phyloP scores from a whole-genome alignment of 2,797 vertebrate genomes.

The Galaxias olidus region DNA sequence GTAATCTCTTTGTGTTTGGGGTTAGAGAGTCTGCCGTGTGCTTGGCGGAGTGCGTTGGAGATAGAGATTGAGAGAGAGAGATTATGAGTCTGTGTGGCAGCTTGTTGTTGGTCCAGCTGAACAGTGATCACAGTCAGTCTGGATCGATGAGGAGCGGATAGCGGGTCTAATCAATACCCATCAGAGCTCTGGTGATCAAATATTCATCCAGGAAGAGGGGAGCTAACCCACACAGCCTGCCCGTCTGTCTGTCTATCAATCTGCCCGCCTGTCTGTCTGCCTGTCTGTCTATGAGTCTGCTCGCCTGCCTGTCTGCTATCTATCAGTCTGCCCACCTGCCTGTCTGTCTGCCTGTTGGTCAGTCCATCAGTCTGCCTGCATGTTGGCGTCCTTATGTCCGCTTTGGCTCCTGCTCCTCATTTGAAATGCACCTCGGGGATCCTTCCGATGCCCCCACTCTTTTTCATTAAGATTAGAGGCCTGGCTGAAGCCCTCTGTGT shows the following conservation, averaged over 20 bases:
- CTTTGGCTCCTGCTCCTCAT: not conserved
- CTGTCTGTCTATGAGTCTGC: slow-evolving; percentile 9
- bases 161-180: slow-evolving; percentile 82
- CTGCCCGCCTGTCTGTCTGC: slow-evolving; percentile 9
- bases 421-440: not conserved
- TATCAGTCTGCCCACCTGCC: slow-evolving; percentile 8
- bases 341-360: slow-evolving; percentile 14
- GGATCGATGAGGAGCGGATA: slow-evolving; percentile 80
- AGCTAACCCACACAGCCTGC: slow-evolving; percentile 20
- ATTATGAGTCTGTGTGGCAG: slow-evolving; percentile 29
- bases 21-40: slow-evolving; percentile 18
- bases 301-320: slow-evolving; percentile 17
- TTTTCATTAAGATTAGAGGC: slow-evolving; percentile 8
- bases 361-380: slow-evolving; percentile 16
- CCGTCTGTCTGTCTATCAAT: slow-evolving; percentile 36
- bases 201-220: slow-evolving; percentile 70
- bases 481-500: slow-evolving; percentile 3
- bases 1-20: slow-evolving; percentile 23
- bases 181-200: slow-evolving; percentile 80
- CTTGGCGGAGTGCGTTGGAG: slow-evolving; percentile 7
- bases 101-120: slow-evolving; percentile 28
- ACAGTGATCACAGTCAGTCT: slow-evolving; percentile 66
- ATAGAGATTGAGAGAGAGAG: slow-evolving; percentile 1
- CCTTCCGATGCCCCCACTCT: not conserved
- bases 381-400: not conserved